Base-by-base conservation (phyloP, 2,113 vertebrate genomes). In the Leucosticte australis region DNA sequence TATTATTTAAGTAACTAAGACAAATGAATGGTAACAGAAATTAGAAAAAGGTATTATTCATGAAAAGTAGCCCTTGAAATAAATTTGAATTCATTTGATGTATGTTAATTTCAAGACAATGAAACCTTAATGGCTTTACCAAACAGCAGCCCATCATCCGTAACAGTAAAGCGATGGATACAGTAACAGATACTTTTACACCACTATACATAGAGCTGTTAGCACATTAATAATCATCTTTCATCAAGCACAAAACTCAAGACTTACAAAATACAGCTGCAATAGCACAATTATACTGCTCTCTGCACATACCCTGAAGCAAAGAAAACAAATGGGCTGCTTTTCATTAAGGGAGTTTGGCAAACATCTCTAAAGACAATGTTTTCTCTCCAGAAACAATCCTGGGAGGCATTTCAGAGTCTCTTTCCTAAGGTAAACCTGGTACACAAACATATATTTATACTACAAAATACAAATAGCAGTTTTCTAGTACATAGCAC, bases 211-310 rank as follows among this genome's bases (percentile, higher is more conserved):
- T 24, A 9, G 30, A 92, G 73, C 81, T 91, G 90, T 96, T 97
- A 96, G 94, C 94, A 89, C 77, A 97, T 97, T 97, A 97, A 97
- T 97, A 97, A 97, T 90, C 88, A 93, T 96, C 95, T 94, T 97
- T 97, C 96, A 97, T 95, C 95, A 96, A 97, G 95, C 90, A 96
- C 88, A 96, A 97, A 97, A 95, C 91, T 94, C 79, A 56, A 56
- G 89, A 95, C 94, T 97, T 94, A 97, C 97, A 97, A 98, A 97
- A 97, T 96, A 97, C 93, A 97, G 96, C 95, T 97, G 96, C 92
- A 96, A 87, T 63, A 96, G 95, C 91, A 97, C 85, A 93, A 94
- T 97, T 98, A 96, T 50, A 95, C 86, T 95, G 90, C 95, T 96
- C 94, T 95, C 83, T 91, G 94, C 94, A 95, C 53, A 97, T 49